phyloP scores from a whole-genome alignment of 2,888 invertebrate genomes.

The Zhuqinia jingwanae region DNA sequence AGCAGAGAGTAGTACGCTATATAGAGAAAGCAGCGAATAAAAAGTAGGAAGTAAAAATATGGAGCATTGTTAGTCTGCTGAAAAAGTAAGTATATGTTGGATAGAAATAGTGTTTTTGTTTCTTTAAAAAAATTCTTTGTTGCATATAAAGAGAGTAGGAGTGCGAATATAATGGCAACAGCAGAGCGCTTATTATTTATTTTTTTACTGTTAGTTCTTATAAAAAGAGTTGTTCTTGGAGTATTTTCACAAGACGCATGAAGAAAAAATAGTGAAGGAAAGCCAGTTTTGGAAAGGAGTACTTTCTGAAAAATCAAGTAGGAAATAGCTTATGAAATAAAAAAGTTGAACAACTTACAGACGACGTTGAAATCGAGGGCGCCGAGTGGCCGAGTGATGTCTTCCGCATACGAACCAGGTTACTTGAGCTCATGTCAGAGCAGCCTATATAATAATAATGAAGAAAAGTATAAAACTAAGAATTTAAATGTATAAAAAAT shows the following conservation, averaged over 20 bases:
- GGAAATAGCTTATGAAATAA: not conserved
- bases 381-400: constrained; percentile 96
- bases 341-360: constrained; percentile 79
- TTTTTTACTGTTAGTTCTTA: too few species aligned
- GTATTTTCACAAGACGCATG: not conserved
- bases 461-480: not conserved
- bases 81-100: not conserved
- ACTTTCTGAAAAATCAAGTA: not conserved
- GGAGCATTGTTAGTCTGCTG: constrained; percentile 15
- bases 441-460: constrained; percentile 18
- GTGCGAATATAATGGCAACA: not conserved
- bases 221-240: not conserved
- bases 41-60: constrained; percentile 36
- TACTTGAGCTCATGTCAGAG: constrained; percentile 81
- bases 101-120: not conserved
- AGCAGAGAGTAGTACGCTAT: constrained; percentile 7
- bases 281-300: not conserved
- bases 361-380: constrained; percentile 89
- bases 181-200: not conserved
- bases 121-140: constrained; percentile 27
- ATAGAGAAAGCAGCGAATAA: constrained; percentile 10
- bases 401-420: constrained; percentile 93
- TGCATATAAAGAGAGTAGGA: constrained; percentile 1
- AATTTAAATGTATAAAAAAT: not conserved
- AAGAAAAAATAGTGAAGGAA: constrained; percentile 10